Evolutionary conservation across 2,113 vertebrate genomes (phyloP), one percentile per base, ranked within the genome.

Genomic region (Martes martes): DNA sequence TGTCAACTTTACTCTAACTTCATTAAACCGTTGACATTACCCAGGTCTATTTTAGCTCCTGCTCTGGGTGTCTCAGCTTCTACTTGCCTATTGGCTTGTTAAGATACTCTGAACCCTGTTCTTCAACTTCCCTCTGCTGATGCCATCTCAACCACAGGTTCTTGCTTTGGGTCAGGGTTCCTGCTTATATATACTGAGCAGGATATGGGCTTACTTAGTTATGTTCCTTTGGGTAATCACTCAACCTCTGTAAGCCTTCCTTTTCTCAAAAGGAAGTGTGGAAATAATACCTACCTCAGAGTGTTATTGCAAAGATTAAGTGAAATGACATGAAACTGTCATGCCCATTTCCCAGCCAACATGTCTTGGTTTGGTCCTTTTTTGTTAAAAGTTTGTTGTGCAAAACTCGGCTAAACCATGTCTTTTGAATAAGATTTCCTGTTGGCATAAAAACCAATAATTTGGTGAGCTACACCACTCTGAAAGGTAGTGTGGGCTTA

Each of bases 341-440:
- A n/a, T 85, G 28, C 3, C 63, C 19, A 89, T 85, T 84, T 96
- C 21, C 31, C 24, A 39, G 76, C 3, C 90, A 92, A 89, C 1
- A 6, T 19, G 26, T 78, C 16, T 57, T 84, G 19, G 10, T 61
- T 82, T 52, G 11, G 19, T 24, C 10, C 13, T 39, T 87, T 94
- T 15, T 23, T 31, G 18, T 74, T 87, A 24, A 28, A n/a, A 55
- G 28, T 59, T 85, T 45, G 14, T 21, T 92, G 24, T 81, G 39
- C 6, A 45, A 87, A 83, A 15, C 1, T 76, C 57, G 23, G 11
- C 8, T 88, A 42, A 84, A 11, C 1, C 24, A 23, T 47, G 13
- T 13, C 45, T 84, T 97, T 91, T 91, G 33, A 88, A 59, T 21
- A 79, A 19, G 71, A 88, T 82, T 92, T 94, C 24, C 28, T 92